Base-by-base conservation (phyloP, 2,113 vertebrate genomes). In the Synchiropus splendidus region DNA sequence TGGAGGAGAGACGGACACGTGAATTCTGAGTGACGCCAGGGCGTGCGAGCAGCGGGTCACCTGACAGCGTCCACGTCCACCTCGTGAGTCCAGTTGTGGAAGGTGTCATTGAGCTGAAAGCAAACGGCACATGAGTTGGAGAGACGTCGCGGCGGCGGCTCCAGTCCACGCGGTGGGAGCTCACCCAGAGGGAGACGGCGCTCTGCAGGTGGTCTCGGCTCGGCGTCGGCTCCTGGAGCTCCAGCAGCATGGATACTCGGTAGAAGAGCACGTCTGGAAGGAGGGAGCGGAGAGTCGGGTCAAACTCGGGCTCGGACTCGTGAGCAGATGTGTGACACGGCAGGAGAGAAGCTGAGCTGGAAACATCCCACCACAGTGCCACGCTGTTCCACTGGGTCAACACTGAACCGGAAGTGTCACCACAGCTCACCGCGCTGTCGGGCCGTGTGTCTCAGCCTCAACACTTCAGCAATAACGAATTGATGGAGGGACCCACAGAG, bases 71-170 rank as follows among this genome's bases (percentile, higher is more conserved):
- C 73, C 9, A 91, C 78, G 52, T 80, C 83, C 13, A 92, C 86
- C 0, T 74, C 75, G 12, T 89, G 86, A 61, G 78, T 90, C 92
- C 92, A 92, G 75, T 88, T 85, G 48, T 86, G 75, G 54, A 96
- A 91, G 5, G 89, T 91, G 35, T 85, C 74, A 58, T 90, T 94
- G 30, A 98, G 83, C 93, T 98, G 83, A 27, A 85, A 84, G 78
- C 83, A 48, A 35, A 32, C 57, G 36, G 43, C 31, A 45, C 15
- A 67, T 11, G 10, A 4, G 13, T 3, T n/a, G 9, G 8, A 2
- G 15, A 9, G 14, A 13, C 3, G 35, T 8, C 8, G 35, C 6
- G 5, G 13, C 8, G 15, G 35, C 9, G 35, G 15, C 34, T 5
- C 12, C n/a, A 36, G 34, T 12, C n/a, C 34, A 13, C 34, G 14